Percentiles rank a stretch among this genome's conserved stretches.
Conservation (phyloP, 2,888 invertebrate species). For the Spatulosminthurus flaviceps region DNA sequence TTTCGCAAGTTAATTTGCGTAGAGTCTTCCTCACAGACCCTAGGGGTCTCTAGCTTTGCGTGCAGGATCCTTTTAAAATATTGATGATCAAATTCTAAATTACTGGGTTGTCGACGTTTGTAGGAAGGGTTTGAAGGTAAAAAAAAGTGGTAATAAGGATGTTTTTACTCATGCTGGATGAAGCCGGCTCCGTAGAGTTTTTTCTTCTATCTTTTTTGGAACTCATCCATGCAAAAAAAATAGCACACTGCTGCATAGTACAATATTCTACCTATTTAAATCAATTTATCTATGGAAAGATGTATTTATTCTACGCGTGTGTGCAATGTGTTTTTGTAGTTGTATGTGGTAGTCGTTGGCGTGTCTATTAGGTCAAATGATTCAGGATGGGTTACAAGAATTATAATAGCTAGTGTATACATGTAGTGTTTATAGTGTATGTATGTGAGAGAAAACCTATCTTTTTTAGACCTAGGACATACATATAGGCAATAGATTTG, state of each 20-base stretch:
- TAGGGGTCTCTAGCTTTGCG: not conserved
- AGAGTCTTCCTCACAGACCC: no score
- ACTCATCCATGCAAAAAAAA: not conserved
- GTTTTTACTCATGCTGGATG: not conserved
- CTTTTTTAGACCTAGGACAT: no score
- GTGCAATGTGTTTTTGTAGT: not conserved
- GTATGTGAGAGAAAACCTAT: no score
- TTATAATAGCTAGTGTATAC: not conserved
- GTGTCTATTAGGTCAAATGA: not conserved
- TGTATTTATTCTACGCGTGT: not conserved
- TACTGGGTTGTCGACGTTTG: slow-evolving; percentile 10
- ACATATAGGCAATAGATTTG: no score
- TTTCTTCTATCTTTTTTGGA: not conserved
- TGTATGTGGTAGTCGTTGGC: no score
- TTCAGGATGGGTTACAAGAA: not conserved
- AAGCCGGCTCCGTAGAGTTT: not conserved
- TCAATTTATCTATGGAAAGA: not conserved
- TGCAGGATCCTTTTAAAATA: not conserved
- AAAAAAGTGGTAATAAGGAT: not conserved
- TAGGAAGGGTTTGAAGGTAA: not conserved
- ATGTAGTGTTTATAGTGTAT: no score
- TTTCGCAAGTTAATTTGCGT: no score
- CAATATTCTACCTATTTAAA: no score
- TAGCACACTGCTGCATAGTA: no score
- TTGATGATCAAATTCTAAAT: slow-evolving; percentile 3